These are phyloP conservation scores for Saccostrea cuccullata DNA, from an alignment of 1,140 invertebrate genomes.

Conservation along the genomic window DNA sequence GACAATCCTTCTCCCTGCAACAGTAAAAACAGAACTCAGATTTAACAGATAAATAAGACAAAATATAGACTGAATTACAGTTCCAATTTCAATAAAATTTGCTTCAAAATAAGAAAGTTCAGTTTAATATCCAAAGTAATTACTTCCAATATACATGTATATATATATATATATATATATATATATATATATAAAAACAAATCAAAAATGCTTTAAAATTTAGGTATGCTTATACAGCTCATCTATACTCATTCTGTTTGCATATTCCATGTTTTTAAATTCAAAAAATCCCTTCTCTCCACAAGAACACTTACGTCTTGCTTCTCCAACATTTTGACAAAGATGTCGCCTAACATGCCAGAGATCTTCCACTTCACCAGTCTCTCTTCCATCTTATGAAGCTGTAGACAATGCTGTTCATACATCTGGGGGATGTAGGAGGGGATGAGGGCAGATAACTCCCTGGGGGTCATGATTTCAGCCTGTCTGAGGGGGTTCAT, in stretches of 20 bases:
- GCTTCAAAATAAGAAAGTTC: no score
- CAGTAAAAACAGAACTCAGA: background rate
- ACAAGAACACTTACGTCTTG: slow-evolving; percentile 56
- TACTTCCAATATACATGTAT: no score
- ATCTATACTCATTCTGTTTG: no score
- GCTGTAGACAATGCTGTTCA: slow-evolving; percentile 76
- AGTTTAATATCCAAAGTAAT: no score
- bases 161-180: no score
- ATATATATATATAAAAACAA: no score
- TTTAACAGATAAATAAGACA: no score
- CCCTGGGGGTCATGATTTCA: slow-evolving; percentile 71
- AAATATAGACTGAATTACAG: no score
- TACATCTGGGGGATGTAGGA: slow-evolving; percentile 76
- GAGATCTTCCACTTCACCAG: slow-evolving; percentile 71
- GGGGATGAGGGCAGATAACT: slow-evolving; percentile 75
- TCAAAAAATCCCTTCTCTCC: no score
- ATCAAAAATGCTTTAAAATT: background rate
- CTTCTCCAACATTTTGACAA: slow-evolving; percentile 58
- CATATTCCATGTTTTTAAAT: no score
- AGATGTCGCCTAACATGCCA: slow-evolving; percentile 62
- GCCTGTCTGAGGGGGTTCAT: slow-evolving; percentile 73
- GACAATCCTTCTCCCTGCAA: slow-evolving; percentile 47
- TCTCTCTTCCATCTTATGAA: slow-evolving; percentile 76
- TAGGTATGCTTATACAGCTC: no score
- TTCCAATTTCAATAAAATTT: no score